Conservation (phyloP, 2,888 invertebrate genomes). For the Bombylius major region DNA sequence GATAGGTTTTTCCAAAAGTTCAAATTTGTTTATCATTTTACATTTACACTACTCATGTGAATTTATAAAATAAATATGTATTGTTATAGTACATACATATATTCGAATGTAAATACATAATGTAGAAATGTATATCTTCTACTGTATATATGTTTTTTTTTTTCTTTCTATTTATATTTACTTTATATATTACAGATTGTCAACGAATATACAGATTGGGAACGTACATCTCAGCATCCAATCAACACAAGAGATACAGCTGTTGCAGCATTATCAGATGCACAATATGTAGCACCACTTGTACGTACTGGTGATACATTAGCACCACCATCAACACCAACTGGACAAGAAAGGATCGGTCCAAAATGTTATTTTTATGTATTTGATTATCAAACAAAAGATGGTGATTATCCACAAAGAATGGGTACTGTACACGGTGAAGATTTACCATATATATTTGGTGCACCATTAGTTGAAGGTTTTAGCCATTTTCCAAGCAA, state of each 20-base stretch:
- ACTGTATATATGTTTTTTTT: too few relatives aligned
- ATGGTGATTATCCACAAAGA: constrained; percentile 79
- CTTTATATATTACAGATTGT: constrained; percentile 38
- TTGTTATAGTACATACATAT: too few relatives aligned
- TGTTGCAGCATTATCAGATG: constrained; percentile 84
- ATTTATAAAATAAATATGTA: too few relatives aligned
- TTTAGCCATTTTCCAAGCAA: constrained; percentile 71
- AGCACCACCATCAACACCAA: constrained; percentile 50
- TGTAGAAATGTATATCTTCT: too few relatives aligned
- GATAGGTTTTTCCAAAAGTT: too few relatives aligned
- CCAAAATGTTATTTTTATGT: constrained; percentile 80
- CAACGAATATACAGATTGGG: constrained; percentile 98
- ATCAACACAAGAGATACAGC: constrained; percentile 80
- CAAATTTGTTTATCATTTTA: too few relatives aligned
- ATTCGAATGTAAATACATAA: too few relatives aligned
- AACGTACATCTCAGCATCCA: constrained; percentile 77
- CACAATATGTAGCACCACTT: constrained; percentile 84
- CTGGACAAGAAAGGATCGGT: constrained; percentile 45
- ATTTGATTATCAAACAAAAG: constrained; percentile 83
- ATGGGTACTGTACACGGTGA: constrained; percentile 90
- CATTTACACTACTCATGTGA: too few relatives aligned
- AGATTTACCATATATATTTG: constrained; percentile 81
- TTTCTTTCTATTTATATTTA: too few relatives aligned
- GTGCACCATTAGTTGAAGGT: constrained; percentile 77
- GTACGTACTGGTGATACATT: constrained; percentile 74